Evolutionary conservation across 2,113 vertebrate species (phyloP).

Genomic region (Nasalis larvatus): DNA sequence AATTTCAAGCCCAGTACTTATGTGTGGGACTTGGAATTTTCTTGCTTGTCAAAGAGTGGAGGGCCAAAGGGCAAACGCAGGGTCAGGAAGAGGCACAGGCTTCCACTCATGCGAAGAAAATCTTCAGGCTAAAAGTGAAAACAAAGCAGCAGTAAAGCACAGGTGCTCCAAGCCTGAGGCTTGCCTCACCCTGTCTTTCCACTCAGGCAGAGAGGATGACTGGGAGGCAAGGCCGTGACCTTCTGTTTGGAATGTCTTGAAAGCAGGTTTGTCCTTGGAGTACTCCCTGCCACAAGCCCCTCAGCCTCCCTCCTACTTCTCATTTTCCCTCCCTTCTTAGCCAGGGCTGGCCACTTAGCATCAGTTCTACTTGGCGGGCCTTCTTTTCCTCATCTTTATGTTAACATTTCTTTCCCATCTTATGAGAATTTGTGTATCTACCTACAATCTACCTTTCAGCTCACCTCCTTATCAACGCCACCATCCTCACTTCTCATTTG

Average conservation of each 20-base stretch:
- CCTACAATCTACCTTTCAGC: conserved; percentile 11
- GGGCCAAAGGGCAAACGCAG: background rate
- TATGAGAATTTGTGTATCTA: conserved; percentile 55
- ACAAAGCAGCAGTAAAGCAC: too few relatives aligned
- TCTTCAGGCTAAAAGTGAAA: background rate
- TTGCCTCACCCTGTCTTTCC: background rate
- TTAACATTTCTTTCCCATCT: conserved; percentile 26
- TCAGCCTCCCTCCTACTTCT: background rate
- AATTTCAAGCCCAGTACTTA: background rate
- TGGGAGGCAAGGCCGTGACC: accelerated
- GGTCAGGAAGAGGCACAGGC: accelerated
- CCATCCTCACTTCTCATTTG: conserved; percentile 23
- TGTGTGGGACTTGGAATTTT: background rate
- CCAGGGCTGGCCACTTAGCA: background rate
- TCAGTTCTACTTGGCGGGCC: background rate
- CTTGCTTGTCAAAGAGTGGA: background rate
- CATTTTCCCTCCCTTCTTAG: accelerated
- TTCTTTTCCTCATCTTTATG: conserved; percentile 28
- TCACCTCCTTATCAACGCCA: background rate
- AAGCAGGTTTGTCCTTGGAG: background rate
- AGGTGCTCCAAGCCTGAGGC: background rate
- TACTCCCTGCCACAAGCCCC: too few relatives aligned
- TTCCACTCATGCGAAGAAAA: background rate
- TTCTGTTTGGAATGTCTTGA: background rate
- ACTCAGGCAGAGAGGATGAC: accelerated